These are phyloP conservation scores for Carposina sasakii DNA, from an alignment of 1,140 invertebrate genomes.

Conservation along the genomic window DNA sequence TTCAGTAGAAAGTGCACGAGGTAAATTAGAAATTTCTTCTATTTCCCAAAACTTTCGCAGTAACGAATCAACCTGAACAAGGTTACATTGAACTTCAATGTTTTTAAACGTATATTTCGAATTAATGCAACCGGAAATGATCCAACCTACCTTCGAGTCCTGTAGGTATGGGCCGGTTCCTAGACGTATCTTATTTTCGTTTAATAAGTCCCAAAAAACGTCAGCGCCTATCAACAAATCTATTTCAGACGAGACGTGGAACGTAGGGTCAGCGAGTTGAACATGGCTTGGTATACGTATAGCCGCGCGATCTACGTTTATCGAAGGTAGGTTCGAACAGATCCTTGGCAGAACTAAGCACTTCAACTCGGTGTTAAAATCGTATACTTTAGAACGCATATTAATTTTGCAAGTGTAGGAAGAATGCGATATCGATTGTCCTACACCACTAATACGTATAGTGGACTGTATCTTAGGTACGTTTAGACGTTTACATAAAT, in stretches of 20 bases:
- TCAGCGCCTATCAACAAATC: constrained; percentile 10
- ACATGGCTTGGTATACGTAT: constrained; percentile 3
- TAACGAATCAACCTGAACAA: no score
- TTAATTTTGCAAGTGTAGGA: not conserved
- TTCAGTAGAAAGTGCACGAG: constrained; percentile 12
- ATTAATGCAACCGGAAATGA: constrained; percentile 6
- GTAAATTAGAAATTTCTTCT: not conserved
- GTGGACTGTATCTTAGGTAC: constrained; percentile 9
- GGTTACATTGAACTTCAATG: no score
- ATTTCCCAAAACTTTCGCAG: constrained; percentile 1
- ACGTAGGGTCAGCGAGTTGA: constrained; percentile 6
- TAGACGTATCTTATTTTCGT: not conserved
- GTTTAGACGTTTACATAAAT: constrained; percentile 10
- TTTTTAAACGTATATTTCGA: no score
- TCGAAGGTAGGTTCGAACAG: constrained; percentile 5
- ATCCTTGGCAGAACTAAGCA: constrained; percentile 6
- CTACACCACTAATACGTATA: constrained; percentile 8
- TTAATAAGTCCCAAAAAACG: constrained; percentile 9
- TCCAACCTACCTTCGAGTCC: constrained; percentile 9
- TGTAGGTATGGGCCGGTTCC: not conserved
- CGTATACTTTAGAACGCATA: constrained; percentile 6
- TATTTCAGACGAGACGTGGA: constrained; percentile 2
- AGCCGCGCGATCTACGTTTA: not conserved
- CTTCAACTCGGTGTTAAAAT: not conserved
- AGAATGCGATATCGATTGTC: not conserved